These are phyloP conservation scores for Cettia cetti DNA, from an alignment of 2,113 vertebrate genomes.

Conservation along the genomic window DNA sequence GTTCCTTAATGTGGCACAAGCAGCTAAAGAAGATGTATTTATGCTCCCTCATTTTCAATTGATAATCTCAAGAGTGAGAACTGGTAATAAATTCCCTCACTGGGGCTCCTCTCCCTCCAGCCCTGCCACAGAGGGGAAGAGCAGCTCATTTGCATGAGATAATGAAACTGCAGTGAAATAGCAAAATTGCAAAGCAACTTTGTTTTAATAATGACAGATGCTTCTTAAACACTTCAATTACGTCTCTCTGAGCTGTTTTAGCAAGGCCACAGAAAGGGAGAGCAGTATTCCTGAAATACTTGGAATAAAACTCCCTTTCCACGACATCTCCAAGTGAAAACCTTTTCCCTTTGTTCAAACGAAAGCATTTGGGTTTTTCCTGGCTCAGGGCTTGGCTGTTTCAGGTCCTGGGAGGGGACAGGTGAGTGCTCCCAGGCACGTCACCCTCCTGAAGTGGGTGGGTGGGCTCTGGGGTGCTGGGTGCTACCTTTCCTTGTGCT, in stretches of 20 bases:
- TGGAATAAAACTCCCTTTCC: background rate
- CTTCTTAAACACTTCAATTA: conserved; percentile 38
- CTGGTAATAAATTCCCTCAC: conserved; percentile 53
- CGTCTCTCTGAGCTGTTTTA: background rate
- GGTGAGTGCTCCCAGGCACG: background rate
- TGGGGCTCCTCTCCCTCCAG: conserved; percentile 31
- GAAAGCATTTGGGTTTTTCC: background rate
- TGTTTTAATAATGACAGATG: conserved; percentile 63
- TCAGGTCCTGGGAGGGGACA: background rate
- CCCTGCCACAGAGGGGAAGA: conserved; percentile 1
- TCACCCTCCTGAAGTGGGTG: background rate
- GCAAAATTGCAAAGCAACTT: conserved; percentile 36
- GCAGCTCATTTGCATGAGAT: conserved; percentile 61
- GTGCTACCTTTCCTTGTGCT: background rate
- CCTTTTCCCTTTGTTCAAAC: background rate
- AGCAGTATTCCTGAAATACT: background rate
- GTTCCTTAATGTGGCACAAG: conserved; percentile 23
- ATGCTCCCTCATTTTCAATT: conserved; percentile 46
- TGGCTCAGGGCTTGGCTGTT: background rate
- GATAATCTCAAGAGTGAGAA: conserved; percentile 47
- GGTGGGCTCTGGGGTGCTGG: background rate
- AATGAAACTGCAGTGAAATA: conserved; percentile 55
- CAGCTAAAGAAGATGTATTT: conserved; percentile 59
- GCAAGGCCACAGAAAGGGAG: background rate
- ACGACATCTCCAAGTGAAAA: rapidly evolving